phyloP scores from a whole-genome alignment of 2,113 vertebrate species.

The Galemys pyrenaicus region DNA sequence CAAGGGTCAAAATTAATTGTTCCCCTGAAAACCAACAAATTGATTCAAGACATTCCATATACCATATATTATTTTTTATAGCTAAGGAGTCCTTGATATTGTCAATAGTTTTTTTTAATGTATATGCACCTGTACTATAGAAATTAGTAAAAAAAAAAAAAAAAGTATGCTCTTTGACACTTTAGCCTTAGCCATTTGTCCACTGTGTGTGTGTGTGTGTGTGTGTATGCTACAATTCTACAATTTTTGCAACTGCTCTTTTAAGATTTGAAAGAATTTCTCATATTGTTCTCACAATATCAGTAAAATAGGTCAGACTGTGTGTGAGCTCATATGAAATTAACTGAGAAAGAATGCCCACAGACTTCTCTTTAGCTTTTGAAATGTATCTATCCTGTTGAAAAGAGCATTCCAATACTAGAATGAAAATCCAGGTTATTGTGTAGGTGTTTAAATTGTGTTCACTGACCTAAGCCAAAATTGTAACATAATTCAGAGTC shows the following conservation, averaged over 20 bases:
- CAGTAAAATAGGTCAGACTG: conserved; percentile 67
- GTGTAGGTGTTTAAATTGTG: conserved; percentile 65
- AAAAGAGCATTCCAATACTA: conserved; percentile 46
- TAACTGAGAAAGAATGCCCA: conserved; percentile 60
- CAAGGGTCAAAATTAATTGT: conserved; percentile 57
- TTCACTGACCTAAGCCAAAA: conserved; percentile 67
- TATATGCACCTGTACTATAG: neutral
- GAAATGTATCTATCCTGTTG: conserved; percentile 24
- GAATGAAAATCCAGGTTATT: conserved; percentile 27
- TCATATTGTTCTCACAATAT: conserved; percentile 44
- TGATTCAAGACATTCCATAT: neutral
- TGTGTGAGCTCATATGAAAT: conserved; percentile 65
- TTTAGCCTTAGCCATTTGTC: neutral
- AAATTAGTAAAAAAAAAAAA: conserved; percentile 12
- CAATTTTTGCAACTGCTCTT: conserved; percentile 4
- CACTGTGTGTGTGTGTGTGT: neutral
- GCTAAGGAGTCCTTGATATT: conserved; percentile 58
- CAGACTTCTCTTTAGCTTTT: conserved; percentile 43
- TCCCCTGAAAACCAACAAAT: conserved; percentile 59
- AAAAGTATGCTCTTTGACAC: neutral
- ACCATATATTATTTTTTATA: conserved; percentile 52
- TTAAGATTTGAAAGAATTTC: conserved; percentile 52
- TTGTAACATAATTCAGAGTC: conserved; percentile 65
- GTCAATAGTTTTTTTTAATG: neutral
- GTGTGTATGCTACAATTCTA: neutral